Base-by-base conservation (phyloP, 2,888 invertebrate species). In the Lycaena phlaeas region DNA sequence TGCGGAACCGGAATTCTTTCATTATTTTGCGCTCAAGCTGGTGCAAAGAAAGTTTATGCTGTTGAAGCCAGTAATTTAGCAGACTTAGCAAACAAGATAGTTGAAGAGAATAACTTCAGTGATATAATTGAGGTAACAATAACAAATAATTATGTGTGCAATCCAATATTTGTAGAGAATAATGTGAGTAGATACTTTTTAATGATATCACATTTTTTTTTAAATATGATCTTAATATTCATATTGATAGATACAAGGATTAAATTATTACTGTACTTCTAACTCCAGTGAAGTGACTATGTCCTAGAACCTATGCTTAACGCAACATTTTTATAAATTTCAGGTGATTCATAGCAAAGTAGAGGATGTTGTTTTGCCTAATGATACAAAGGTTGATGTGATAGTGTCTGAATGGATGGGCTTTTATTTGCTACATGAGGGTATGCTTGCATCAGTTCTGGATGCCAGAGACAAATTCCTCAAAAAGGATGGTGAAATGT, bases 341-440 rank as follows among this genome's bases (percentile, higher is more conserved):
- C 52, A 90, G 89, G 89, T 95, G 6, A 87, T 95, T 29, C 89
- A 93, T 57, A 88, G 88, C 38, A 87, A 85, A 77, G 87, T 95
- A 4, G 96, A 96, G 82, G 91, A 95, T 59, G 85, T 95, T 2
- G 63, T 70, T 1, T 68, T 93, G 37, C 90, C 92, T 1, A 53
- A 65, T 48, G 61, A 88, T 38, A 85, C 86, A 5, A 90, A 92
- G 70, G 93, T 95, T 1, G 97, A 97, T 70, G 88, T 95, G 6
- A 94, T 98, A 48, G 89, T 98, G 3, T 97, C 97, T 0, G 97
- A 98, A 77, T 98, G 97, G 97, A 98, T 98, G 97, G 97, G 97
- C 0, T 97, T 97, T 71, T 97, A 96, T 74, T 84, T 98, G 22
- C 76, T 98, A 10, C 97, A 97, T 63, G 97, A 98, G 74, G 96